Base-by-base conservation (phyloP, 2,888 invertebrate species). In the Dynastes maya region DNA sequence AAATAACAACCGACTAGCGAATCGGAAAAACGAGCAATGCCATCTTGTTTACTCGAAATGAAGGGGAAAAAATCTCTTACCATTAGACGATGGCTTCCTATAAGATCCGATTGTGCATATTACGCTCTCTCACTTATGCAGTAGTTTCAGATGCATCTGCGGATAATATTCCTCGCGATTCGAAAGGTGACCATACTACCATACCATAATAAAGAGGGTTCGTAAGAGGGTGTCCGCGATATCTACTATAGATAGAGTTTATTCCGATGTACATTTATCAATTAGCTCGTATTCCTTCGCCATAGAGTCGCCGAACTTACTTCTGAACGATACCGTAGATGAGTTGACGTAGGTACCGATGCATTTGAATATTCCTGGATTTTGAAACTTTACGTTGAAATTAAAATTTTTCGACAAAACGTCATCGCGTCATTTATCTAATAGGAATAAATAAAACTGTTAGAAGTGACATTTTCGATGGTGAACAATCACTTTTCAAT, bases 311-410 rank as follows among this genome's bases (percentile, higher is more conserved):
- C 67, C 32, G 49, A 55, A 74, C 49, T 37, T 74, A 74, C 11
- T 40, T 72, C 63, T 64, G 68, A 37, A 68, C 37, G 32, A 55
- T 37, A n/a, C 58, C 16, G 63, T 49, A 70, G 32, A 67, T 37
- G n/a, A 58, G 32, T 45, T 11, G 16, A 5, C 45, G 68, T 27
- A 37, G 40, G 27, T 63, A 53, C 49, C 72, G 79, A 74, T 77
- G 61, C 79, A 77, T 79, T 68, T 77, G 79, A 79, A 75, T 58
- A 67, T 63, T 65, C 63, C 55, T 32, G 9, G 64, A 71, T 79
- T 79, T 74, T 72, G 79, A 79, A 79, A 79, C 79, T 74, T 72
- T 79, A 77, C 79, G 75, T 79, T 77, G 76, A 76, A 77, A 79
- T 67, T 77, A 13, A 45, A 77, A 72, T 63, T 79, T 79, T 68